Percentiles rank a stretch among this genome's conserved stretches.
phyloP scores from a whole-genome alignment of 2,113 vertebrate species.

The Orycteropus afer region DNA sequence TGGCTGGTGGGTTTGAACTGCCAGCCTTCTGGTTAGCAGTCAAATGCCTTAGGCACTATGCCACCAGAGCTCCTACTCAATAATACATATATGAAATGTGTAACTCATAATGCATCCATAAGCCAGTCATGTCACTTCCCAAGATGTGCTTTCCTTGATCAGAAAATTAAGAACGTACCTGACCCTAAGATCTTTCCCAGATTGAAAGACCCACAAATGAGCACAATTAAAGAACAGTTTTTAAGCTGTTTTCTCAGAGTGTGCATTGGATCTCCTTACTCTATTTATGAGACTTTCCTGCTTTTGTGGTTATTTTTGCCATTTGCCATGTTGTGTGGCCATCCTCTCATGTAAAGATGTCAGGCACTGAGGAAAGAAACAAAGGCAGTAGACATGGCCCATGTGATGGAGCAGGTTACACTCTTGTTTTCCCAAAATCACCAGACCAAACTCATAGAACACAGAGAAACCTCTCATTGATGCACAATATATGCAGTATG shows the following conservation, averaged over 20 bases:
- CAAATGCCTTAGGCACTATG: no score
- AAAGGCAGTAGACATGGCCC: neutral
- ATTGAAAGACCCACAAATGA: neutral
- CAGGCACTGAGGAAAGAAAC: neutral
- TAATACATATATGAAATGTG: neutral
- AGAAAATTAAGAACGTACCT: neutral
- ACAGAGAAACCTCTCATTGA: no score
- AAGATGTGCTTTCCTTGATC: neutral
- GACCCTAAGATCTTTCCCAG: no score
- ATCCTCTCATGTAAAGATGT: rapidly evolving
- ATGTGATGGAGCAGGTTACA: neutral
- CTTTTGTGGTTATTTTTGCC: neutral
- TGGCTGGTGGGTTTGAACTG: no score
- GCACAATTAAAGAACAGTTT: neutral
- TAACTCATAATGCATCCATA: neutral
- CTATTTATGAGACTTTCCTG: neutral
- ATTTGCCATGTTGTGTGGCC: rapidly evolving
- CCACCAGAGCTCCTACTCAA: no score
- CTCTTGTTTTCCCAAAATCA: neutral
- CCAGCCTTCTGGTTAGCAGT: no score
- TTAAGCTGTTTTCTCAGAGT: neutral
- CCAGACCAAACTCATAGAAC: neutral
- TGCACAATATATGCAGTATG: neutral
- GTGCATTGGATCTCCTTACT: neutral
- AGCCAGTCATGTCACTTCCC: neutral